Evolutionary conservation across 1,140 invertebrate genomes (phyloP).

Genomic region (Aphis gossypii): DNA sequence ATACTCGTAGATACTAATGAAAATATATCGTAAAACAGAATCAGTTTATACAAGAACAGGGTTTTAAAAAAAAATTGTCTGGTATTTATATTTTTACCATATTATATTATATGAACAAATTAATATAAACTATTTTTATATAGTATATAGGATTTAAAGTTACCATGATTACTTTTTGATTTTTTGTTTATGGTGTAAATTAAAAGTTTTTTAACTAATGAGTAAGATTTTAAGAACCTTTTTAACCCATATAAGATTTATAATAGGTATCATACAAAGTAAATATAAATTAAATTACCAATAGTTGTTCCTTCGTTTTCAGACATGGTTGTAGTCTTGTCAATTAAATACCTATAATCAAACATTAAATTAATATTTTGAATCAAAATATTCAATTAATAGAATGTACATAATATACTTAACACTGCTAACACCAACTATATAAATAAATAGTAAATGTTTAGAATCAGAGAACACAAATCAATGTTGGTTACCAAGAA

Average conservation of each 20-base stretch:
- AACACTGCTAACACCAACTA: background rate
- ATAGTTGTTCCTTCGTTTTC: constrained; percentile 51
- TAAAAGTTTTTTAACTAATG: background rate
- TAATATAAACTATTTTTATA: too few species aligned
- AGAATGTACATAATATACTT: background rate
- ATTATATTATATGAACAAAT: too few species aligned
- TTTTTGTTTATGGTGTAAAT: too few species aligned
- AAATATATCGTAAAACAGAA: too few species aligned
- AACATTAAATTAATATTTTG: background rate
- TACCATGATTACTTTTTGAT: too few species aligned
- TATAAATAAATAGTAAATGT: background rate
- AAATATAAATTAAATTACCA: constrained; percentile 12
- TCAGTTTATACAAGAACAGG: too few species aligned
- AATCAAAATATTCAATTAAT: background rate
- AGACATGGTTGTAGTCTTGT: constrained; percentile 26
- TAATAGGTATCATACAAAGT: background rate
- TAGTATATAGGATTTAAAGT: too few species aligned
- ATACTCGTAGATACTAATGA: too few species aligned
- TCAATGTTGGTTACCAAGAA: background rate
- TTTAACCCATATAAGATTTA: too few species aligned
- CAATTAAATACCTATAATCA: constrained; percentile 45
- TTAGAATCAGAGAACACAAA: background rate
- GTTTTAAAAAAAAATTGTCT: too few species aligned
- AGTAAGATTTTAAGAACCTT: background rate
- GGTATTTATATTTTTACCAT: too few species aligned